Conservation (phyloP, 2,888 invertebrate species). For the Coleophora flavipennella region DNA sequence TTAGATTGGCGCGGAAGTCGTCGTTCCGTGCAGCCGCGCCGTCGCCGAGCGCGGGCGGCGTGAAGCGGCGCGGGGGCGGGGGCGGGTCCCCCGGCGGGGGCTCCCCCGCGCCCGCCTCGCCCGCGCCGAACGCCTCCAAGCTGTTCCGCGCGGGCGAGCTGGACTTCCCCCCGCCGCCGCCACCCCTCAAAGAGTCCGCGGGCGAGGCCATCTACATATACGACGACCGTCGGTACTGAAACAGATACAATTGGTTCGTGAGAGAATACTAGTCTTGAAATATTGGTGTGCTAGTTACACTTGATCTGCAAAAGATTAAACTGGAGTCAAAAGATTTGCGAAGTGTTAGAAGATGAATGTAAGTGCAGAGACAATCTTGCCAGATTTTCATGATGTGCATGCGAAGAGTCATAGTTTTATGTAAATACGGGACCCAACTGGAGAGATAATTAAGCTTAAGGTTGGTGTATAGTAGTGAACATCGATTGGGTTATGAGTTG, state of each 20-base stretch:
- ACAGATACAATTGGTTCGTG: conserved; percentile 15
- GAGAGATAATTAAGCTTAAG: conserved; percentile 24
- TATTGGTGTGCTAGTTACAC: too few species aligned
- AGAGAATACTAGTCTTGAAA: conserved; percentile 23
- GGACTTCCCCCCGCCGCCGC: conserved; percentile 57
- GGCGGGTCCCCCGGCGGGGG: conserved; percentile 53
- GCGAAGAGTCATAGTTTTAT: conserved; percentile 33
- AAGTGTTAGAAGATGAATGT: neutral
- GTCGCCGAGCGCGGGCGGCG: conserved; percentile 51
- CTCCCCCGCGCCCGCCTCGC: conserved; percentile 60
- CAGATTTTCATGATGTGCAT: conserved; percentile 30
- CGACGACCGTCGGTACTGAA: conserved; percentile 58
- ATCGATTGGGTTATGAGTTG: conserved; percentile 5
- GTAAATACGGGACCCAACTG: conserved; percentile 52
- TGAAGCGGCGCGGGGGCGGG: conserved; percentile 61
- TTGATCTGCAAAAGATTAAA: too few species aligned
- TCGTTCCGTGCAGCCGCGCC: conserved; percentile 71
- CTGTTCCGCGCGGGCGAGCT: conserved; percentile 60
- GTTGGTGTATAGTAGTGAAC: conserved; percentile 9
- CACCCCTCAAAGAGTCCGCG: conserved; percentile 75
- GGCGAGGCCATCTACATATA: conserved; percentile 76
- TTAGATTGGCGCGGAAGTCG: conserved; percentile 77
- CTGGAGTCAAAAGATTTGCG: neutral
- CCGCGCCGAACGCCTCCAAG: conserved; percentile 65
- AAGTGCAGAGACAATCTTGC: conserved; percentile 37